Conservation (phyloP, 2,113 vertebrate genomes). For the Colaptes auratus region DNA sequence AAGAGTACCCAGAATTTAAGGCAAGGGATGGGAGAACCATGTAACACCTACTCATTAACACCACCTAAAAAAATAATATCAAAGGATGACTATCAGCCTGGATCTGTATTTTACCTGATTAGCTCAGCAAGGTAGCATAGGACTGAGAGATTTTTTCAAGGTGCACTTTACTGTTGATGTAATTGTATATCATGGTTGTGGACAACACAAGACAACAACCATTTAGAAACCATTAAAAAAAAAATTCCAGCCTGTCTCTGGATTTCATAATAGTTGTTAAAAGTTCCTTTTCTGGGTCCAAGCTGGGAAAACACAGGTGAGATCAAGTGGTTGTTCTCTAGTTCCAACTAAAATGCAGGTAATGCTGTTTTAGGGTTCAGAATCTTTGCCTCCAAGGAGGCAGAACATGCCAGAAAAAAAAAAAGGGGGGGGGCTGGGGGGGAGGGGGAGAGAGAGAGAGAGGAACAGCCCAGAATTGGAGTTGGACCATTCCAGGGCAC, state of each 20-base stretch:
- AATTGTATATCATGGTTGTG: background rate
- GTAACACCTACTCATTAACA: background rate
- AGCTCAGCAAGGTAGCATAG: background rate
- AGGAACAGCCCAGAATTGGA: background rate
- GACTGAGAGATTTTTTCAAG: background rate
- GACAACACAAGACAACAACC: background rate
- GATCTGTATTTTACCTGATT: background rate
- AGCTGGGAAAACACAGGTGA: background rate
- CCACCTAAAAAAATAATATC: background rate
- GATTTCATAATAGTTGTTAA: background rate
- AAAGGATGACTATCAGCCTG: background rate
- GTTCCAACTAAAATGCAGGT: background rate
- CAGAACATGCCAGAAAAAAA: background rate
- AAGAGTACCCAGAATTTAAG: slow-evolving; percentile 40
- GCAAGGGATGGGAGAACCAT: background rate
- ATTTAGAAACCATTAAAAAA: background rate
- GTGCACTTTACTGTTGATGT: background rate
- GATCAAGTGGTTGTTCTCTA: background rate
- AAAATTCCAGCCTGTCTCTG: background rate
- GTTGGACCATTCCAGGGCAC: background rate
- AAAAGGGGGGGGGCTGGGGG: too few relatives aligned
- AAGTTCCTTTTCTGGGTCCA: background rate
- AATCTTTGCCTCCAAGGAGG: background rate
- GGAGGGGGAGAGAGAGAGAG: too few relatives aligned
- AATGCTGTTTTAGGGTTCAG: background rate